phyloP scores from a whole-genome alignment of 2,797 vertebrate species.

The Sebastes elongatus region DNA sequence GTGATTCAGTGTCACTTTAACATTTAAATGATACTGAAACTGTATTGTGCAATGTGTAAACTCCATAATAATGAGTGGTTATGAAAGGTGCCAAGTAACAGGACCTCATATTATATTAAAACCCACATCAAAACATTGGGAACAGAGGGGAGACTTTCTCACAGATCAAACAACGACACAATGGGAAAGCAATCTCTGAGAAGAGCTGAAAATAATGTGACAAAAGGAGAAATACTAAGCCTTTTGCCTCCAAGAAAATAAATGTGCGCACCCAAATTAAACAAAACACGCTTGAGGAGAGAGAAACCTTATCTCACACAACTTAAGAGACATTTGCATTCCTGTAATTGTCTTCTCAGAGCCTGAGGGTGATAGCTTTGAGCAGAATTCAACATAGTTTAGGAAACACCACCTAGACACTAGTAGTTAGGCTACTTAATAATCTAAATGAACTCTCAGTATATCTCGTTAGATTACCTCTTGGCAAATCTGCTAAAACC shows the following conservation, averaged over 20 bases:
- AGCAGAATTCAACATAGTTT: constrained; percentile 24
- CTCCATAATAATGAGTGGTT: neutral
- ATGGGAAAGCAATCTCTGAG: constrained; percentile 14
- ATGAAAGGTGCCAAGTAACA: constrained; percentile 1
- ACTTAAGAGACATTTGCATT: constrained; percentile 52
- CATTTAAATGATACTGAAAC: neutral
- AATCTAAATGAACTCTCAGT: neutral
- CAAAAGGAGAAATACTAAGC: neutral
- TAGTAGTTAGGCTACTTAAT: neutral
- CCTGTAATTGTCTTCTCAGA: constrained; percentile 36
- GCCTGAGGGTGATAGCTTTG: constrained; percentile 24
- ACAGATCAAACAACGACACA: constrained; percentile 23
- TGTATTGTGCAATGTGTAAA: neutral
- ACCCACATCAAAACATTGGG: neutral
- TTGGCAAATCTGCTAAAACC: neutral
- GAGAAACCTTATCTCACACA: constrained; percentile 53
- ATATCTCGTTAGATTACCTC: neutral
- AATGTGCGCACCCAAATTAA: constrained; percentile 28
- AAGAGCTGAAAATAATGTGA: constrained; percentile 27
- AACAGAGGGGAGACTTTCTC: constrained; percentile 14
- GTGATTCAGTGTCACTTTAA: no score
- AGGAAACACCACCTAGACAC: constrained; percentile 2
- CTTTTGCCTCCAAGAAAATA: constrained; percentile 40
- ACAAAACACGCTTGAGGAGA: constrained; percentile 12
- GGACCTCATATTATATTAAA: neutral